Evolutionary conservation across 2,888 invertebrate species (phyloP).

Genomic region (Nomada fucata): DNA sequence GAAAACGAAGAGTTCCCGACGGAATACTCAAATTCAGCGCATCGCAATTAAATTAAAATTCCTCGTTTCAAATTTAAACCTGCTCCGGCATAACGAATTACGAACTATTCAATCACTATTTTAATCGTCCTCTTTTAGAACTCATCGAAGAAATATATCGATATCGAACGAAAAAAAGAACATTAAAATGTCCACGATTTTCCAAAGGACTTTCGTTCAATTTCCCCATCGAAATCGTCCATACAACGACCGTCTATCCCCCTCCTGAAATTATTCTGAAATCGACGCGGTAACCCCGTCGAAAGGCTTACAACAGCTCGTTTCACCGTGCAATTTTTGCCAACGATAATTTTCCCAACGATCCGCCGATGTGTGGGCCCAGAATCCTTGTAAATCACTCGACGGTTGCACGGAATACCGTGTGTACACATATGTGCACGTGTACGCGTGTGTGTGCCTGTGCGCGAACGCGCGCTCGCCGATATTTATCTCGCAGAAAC

Average conservation of each 20-base stretch:
- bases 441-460: neutral
- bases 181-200: neutral
- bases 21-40: too few species aligned
- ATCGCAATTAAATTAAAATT: too few species aligned
- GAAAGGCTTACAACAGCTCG: neutral
- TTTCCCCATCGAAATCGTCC: neutral
- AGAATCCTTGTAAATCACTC: conserved; percentile 60
- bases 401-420: conserved; percentile 54
- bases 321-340: conserved; percentile 29
- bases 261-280: neutral
- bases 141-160: too few species aligned
- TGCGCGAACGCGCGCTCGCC: conserved; percentile 26
- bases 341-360: conserved; percentile 59
- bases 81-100: too few species aligned
- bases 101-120: too few species aligned
- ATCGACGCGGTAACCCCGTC: conserved; percentile 1
- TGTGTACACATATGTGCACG: neutral
- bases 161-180: neutral
- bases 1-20: too few species aligned
- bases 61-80: too few species aligned
- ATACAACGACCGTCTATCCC: neutral
- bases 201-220: neutral
- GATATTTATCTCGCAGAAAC: conserved; percentile 62
- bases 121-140: too few species aligned
- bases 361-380: conserved; percentile 42